Evolutionary conservation across 2,113 vertebrate genomes (phyloP).

Genomic region (Tetraodon nigroviridis): DNA sequence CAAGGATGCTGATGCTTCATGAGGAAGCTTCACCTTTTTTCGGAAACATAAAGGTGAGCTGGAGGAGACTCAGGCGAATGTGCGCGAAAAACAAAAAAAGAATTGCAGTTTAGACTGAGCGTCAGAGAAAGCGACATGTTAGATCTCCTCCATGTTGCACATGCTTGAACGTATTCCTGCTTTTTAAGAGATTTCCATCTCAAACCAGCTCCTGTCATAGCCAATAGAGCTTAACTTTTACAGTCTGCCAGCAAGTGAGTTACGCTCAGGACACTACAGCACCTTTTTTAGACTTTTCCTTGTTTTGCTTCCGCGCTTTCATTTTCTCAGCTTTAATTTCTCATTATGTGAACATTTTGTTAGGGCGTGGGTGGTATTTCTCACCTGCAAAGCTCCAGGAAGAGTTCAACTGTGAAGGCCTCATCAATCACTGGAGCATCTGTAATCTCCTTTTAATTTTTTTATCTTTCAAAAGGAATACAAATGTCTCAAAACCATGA

Average conservation of each 20-base stretch:
- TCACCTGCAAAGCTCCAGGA: background rate
- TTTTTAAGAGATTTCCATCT: constrained; percentile 62
- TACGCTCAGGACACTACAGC: constrained; percentile 27
- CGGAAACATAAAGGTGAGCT: constrained; percentile 38
- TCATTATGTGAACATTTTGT: constrained; percentile 5
- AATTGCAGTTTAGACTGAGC: constrained; percentile 43
- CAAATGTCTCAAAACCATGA: background rate
- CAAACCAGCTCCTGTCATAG: constrained; percentile 53
- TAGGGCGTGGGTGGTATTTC: constrained; percentile 6
- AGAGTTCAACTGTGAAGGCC: constrained; percentile 10
- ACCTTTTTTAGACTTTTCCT: constrained; percentile 45
- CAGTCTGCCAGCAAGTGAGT: constrained; percentile 32
- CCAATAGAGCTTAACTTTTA: constrained; percentile 51
- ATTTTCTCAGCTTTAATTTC: constrained; percentile 31
- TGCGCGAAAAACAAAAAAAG: constrained; percentile 26
- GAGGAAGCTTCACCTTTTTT: constrained; percentile 18
- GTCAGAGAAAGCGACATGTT: constrained; percentile 37
- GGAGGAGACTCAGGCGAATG: constrained; percentile 26
- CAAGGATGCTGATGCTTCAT: constrained; percentile 12
- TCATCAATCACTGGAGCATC: background rate
- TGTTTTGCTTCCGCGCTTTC: constrained; percentile 27
- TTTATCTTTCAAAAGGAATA: background rate
- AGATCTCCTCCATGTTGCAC: constrained; percentile 41
- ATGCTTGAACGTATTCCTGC: constrained; percentile 44
- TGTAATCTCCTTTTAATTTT: constrained; percentile 1